Conservation (phyloP, 2,888 invertebrate genomes). For the Odontomyia ornata region DNA sequence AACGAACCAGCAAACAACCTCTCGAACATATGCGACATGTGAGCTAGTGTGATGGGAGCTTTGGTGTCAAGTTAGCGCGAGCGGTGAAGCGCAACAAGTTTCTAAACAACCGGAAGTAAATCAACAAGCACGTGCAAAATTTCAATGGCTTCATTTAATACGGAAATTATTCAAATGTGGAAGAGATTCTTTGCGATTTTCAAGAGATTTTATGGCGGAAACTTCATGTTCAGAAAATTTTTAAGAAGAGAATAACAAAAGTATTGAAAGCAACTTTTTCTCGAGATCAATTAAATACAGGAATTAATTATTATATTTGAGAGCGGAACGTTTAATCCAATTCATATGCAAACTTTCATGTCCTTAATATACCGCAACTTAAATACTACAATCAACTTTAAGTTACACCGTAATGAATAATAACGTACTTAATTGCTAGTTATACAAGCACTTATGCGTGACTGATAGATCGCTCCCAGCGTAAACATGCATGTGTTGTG, state of each 20-base stretch:
- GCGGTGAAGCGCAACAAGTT: slow-evolving; percentile 51
- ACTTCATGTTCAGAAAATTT: no score
- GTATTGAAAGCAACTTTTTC: no score
- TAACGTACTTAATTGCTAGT: slow-evolving; percentile 35
- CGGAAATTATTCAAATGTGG: not conserved
- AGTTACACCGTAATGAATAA: not conserved
- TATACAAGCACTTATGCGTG: slow-evolving; percentile 8
- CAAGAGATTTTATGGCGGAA: not conserved
- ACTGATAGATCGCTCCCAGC: slow-evolving; percentile 8
- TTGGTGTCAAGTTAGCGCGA: slow-evolving; percentile 28
- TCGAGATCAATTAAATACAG: no score
- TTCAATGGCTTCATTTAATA: not conserved
- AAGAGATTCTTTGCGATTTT: not conserved
- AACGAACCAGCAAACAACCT: not conserved
- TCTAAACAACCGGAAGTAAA: slow-evolving; percentile 53
- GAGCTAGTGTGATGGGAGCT: slow-evolving; percentile 1
- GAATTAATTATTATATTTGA: no score
- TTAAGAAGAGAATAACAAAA: no score
- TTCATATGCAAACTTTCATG: no score
- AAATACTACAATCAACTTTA: not conserved
- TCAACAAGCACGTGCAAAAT: slow-evolving; percentile 47
- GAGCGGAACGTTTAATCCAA: no score
- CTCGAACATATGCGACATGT: not conserved
- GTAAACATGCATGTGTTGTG: not conserved
- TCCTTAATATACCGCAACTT: no score